phyloP scores from a whole-genome alignment of 2,888 invertebrate species.

The Apotomis turbidana region DNA sequence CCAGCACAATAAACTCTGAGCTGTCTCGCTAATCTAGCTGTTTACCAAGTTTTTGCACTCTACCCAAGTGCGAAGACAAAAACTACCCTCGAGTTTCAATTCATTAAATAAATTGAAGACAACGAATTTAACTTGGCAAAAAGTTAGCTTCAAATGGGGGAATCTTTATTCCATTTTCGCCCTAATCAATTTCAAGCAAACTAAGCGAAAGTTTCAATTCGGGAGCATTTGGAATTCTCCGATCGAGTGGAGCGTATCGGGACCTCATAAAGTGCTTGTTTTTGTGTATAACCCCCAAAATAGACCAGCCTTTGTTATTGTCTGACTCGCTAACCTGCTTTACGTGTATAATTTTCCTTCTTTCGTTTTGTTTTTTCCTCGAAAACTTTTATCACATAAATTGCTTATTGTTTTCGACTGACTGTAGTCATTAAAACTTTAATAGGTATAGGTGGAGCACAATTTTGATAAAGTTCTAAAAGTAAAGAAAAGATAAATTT shows the following conservation, averaged over 20 bases:
- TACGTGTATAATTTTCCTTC: conserved; percentile 5
- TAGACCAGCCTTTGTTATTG: conserved; percentile 23
- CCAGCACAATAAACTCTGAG: conserved; percentile 26
- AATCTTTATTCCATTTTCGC: conserved; percentile 59
- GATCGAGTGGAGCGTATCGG: conserved; percentile 48
- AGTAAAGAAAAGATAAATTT: no score
- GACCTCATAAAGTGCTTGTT: conserved; percentile 49
- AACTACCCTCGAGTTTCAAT: conserved; percentile 32
- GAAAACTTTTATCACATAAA: background rate
- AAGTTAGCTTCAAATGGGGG: conserved; percentile 46
- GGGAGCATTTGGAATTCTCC: conserved; percentile 58
- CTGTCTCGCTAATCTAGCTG: conserved; percentile 28
- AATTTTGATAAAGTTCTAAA: no score
- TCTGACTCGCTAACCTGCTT: conserved; percentile 12
- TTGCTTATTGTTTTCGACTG: background rate
- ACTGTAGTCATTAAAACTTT: background rate
- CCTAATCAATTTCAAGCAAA: conserved; percentile 68
- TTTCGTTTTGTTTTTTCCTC: background rate
- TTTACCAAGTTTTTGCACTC: conserved; percentile 38
- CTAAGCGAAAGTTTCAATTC: conserved; percentile 71
- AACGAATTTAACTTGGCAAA: conserved; percentile 42
- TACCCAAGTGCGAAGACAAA: conserved; percentile 25
- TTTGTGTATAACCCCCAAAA: conserved; percentile 44
- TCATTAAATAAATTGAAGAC: conserved; percentile 42
- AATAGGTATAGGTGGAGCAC: no score